Conservation (phyloP, 1,140 invertebrate genomes). For the Cotesia glomerata region DNA sequence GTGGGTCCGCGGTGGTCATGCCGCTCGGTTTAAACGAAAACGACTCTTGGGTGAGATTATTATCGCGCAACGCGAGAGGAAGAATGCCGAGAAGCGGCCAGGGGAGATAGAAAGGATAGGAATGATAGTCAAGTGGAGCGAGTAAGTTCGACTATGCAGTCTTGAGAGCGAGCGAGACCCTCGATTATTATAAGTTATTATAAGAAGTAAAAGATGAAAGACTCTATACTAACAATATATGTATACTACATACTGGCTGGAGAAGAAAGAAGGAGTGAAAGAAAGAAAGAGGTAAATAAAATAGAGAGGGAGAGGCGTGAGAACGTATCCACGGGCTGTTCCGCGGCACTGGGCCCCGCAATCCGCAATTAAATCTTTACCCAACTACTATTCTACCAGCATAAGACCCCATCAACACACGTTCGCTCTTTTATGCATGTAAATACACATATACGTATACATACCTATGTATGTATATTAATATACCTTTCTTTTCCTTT, state of each 20-base stretch:
- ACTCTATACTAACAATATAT: background rate
- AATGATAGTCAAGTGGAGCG: slow-evolving; percentile 1
- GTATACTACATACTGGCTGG: background rate
- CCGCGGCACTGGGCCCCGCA: slow-evolving; percentile 29
- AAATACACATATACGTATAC: too few relatives aligned
- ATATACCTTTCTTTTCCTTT: background rate
- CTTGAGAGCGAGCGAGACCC: too few relatives aligned
- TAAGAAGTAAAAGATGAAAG: slow-evolving; percentile 6
- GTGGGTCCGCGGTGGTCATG: background rate
- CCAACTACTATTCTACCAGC: slow-evolving; percentile 28
- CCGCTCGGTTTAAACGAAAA: background rate
- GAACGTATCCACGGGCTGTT: slow-evolving; percentile 44
- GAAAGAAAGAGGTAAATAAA: slow-evolving; percentile 3
- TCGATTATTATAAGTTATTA: too few relatives aligned
- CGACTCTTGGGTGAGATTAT: background rate
- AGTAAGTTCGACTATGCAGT: background rate
- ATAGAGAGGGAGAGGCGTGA: slow-evolving; percentile 42
- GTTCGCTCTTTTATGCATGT: slow-evolving; percentile 3
- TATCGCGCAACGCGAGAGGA: slow-evolving; percentile 3
- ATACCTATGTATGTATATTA: too few relatives aligned
- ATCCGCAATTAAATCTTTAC: slow-evolving; percentile 44
- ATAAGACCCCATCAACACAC: slow-evolving; percentile 27
- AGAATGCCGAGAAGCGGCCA: background rate
- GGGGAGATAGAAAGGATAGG: background rate
- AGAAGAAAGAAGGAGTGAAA: slow-evolving; percentile 7